phyloP scores from a whole-genome alignment of 2,888 invertebrate species.

The Gastracanthus pulcherrimus region DNA sequence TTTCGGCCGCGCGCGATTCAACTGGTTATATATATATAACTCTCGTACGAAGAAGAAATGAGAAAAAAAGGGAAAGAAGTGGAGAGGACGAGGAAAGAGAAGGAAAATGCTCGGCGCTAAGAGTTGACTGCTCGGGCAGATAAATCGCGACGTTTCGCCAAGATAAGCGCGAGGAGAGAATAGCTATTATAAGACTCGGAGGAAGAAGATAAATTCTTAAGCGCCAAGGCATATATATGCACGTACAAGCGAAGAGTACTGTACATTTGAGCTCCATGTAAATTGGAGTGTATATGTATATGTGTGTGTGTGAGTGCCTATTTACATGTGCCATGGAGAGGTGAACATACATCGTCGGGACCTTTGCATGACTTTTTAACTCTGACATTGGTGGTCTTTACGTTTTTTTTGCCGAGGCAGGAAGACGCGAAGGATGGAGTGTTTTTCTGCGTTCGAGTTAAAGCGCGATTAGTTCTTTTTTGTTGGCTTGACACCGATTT shows the following conservation, averaged over 20 bases:
- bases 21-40: no score
- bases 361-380: slow-evolving; percentile 27
- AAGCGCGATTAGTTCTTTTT: neutral
- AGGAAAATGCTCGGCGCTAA: neutral
- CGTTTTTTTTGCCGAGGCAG: neutral
- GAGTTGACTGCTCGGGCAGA: neutral
- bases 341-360: neutral
- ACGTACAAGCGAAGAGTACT: neutral
- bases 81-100: no score
- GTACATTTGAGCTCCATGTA: neutral
- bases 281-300: neutral
- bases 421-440: neutral
- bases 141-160: slow-evolving; percentile 14
- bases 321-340: neutral
- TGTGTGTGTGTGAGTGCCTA: neutral
- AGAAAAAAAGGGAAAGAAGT: no score
- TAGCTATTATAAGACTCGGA: neutral
- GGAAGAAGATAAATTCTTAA: neutral
- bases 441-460: neutral
- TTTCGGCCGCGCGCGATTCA: neutral
- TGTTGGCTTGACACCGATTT: no score
- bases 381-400: neutral
- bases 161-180: slow-evolving; percentile 19
- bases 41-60: no score
- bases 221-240: neutral